phyloP scores from a whole-genome alignment of 2,797 vertebrate genomes.

The Neostethus bicornis region DNA sequence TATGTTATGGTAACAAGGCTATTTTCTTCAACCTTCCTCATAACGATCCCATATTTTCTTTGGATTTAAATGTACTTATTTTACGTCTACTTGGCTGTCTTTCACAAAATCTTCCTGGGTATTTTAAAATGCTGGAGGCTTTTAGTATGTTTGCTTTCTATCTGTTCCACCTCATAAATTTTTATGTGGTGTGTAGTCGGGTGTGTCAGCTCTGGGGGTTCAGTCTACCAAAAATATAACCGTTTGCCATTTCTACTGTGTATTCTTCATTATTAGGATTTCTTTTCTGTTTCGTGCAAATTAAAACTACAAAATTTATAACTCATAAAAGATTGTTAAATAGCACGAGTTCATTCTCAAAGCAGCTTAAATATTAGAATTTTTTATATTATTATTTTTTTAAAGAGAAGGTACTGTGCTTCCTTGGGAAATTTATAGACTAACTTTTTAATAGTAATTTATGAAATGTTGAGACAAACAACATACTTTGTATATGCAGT shows the following conservation, averaged over 20 bases:
- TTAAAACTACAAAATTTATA: too few species aligned
- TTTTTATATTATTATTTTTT: too few species aligned
- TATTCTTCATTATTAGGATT: not conserved
- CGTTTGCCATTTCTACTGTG: not conserved
- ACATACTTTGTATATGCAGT: too few species aligned
- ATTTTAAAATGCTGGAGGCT: not conserved
- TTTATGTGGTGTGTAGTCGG: not conserved
- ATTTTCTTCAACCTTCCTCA: too few species aligned
- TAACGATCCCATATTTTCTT: too few species aligned
- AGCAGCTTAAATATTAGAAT: too few species aligned
- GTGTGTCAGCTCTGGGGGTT: not conserved
- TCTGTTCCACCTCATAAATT: not conserved
- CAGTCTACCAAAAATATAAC: not conserved
- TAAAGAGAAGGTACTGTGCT: too few species aligned
- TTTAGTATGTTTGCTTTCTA: not conserved
- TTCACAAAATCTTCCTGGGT: not conserved
- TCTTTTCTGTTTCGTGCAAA: not conserved
- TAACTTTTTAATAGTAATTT: too few species aligned
- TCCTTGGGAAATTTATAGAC: too few species aligned
- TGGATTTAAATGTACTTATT: not conserved
- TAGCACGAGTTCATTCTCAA: too few species aligned
- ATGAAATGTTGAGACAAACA: too few species aligned
- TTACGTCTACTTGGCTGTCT: not conserved
- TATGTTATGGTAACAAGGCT: not conserved
- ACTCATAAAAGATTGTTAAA: too few species aligned